Evolutionary conservation across 2,113 vertebrate genomes (phyloP).

Genomic region (Hoplias malabaricus): DNA sequence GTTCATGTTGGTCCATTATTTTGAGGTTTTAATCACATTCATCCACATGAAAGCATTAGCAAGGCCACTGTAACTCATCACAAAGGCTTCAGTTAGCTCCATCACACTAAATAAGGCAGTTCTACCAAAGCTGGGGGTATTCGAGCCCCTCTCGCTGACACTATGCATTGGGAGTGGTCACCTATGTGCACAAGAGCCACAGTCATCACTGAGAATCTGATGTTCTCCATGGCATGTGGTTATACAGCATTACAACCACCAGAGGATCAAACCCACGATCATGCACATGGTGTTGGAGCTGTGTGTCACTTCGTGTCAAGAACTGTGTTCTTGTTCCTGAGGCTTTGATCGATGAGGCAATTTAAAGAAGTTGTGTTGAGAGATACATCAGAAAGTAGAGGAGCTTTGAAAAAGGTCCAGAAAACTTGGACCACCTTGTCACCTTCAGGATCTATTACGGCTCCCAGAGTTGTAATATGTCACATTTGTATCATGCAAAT

Average conservation of each 20-base stretch:
- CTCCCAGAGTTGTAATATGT: conserved; percentile 69
- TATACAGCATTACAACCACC: too few relatives aligned
- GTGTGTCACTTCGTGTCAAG: conserved; percentile 58
- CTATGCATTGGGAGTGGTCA: too few relatives aligned
- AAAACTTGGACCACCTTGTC: conserved; percentile 56
- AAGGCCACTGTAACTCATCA: too few relatives aligned
- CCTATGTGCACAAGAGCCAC: too few relatives aligned
- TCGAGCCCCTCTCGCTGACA: too few relatives aligned
- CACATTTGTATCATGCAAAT: conserved; percentile 73
- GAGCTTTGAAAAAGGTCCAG: conserved; percentile 66
- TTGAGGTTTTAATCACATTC: too few relatives aligned
- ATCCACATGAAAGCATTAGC: too few relatives aligned
- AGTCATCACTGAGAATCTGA: conserved; percentile 6
- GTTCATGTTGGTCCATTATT: too few relatives aligned
- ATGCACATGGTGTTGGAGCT: conserved; percentile 64
- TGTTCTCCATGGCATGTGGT: background rate
- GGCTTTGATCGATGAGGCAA: conserved; percentile 79
- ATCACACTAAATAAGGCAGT: too few relatives aligned
- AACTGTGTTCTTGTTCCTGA: conserved; percentile 72
- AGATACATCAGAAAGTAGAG: conserved; percentile 77
- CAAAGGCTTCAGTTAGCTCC: too few relatives aligned
- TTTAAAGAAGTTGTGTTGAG: conserved; percentile 70
- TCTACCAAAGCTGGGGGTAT: too few relatives aligned
- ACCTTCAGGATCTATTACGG: conserved; percentile 60
- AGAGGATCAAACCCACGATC: conserved; percentile 59